Evolutionary conservation across 2,888 invertebrate species (phyloP).

Genomic region (Mythimna impura): DNA sequence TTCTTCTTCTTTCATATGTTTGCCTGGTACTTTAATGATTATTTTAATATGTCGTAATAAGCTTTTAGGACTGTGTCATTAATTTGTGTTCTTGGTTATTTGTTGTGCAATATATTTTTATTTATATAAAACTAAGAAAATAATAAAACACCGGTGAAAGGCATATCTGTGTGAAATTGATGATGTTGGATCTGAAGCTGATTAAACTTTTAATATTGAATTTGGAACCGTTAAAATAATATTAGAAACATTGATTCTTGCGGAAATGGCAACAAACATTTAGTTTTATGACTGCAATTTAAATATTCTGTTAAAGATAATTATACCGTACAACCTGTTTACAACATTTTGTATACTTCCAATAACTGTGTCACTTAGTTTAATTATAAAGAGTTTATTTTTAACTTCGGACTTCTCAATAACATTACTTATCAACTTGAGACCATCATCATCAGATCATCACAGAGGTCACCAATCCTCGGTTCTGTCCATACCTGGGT

Average conservation of each 20-base stretch:
- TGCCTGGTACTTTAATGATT: slow-evolving; percentile 15
- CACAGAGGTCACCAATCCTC: slow-evolving; percentile 26
- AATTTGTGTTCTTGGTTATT: background rate
- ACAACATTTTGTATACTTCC: slow-evolving; percentile 3
- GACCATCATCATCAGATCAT: slow-evolving; percentile 10
- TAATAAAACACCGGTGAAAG: slow-evolving; percentile 50
- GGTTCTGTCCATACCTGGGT: slow-evolving; percentile 87
- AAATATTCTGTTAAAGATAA: background rate
- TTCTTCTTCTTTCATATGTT: background rate
- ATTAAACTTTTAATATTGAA: background rate
- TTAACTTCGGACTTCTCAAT: background rate
- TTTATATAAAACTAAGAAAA: slow-evolving; percentile 24
- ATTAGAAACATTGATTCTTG: slow-evolving; percentile 6
- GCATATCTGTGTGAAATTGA: slow-evolving; percentile 8
- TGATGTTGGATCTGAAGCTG: slow-evolving; percentile 27
- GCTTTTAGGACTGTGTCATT: background rate
- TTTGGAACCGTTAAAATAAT: background rate
- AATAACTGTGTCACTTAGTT: background rate
- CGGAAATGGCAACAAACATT: slow-evolving; percentile 17
- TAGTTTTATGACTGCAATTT: slow-evolving; percentile 18
- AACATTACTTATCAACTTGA: background rate
- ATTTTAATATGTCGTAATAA: slow-evolving; percentile 6
- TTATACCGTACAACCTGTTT: background rate
- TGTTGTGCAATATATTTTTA: background rate
- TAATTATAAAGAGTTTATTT: background rate